Evolutionary conservation across 2,888 invertebrate genomes (phyloP).

Genomic region (Dryobotodes eremita): DNA sequence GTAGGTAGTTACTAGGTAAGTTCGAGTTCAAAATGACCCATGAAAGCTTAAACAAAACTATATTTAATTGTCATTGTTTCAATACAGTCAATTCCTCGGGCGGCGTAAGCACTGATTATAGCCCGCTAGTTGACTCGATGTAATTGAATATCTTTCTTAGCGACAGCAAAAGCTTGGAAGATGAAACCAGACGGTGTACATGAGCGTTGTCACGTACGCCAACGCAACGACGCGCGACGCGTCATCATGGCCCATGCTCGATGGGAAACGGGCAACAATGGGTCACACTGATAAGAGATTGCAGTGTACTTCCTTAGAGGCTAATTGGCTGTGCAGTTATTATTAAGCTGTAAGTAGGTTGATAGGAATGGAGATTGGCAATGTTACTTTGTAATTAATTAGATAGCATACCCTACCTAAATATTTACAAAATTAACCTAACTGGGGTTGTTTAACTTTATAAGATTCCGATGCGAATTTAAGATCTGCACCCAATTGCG

Average conservation of each 20-base stretch:
- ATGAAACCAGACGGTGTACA: constrained; percentile 59
- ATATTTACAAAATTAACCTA: too few species aligned
- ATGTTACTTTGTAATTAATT: constrained; percentile 7
- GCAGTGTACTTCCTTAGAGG: constrained; percentile 7
- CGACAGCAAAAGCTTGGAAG: constrained; percentile 66
- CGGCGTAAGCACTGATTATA: constrained; percentile 37
- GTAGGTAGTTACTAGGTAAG: neutral
- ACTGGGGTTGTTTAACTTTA: too few species aligned
- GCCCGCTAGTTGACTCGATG: constrained; percentile 43
- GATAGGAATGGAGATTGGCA: constrained; percentile 2
- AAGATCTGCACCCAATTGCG: too few species aligned
- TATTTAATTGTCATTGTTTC: constrained; percentile 5
- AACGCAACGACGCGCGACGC: constrained; percentile 24
- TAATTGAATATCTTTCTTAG: constrained; percentile 64
- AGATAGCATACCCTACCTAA: neutral
- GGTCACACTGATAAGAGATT: constrained; percentile 38
- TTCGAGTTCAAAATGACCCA: neutral
- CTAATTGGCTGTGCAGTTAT: constrained; percentile 25
- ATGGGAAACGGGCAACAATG: constrained; percentile 35
- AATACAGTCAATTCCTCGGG: constrained; percentile 43
- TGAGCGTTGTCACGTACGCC: constrained; percentile 75
- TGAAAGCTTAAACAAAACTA: neutral
- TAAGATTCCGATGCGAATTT: too few species aligned
- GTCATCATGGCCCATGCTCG: constrained; percentile 30
- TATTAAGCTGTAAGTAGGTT: constrained; percentile 1